These are phyloP conservation scores for Hecatera dysodea DNA, from an alignment of 2,888 invertebrate species.

Conservation along the genomic window DNA sequence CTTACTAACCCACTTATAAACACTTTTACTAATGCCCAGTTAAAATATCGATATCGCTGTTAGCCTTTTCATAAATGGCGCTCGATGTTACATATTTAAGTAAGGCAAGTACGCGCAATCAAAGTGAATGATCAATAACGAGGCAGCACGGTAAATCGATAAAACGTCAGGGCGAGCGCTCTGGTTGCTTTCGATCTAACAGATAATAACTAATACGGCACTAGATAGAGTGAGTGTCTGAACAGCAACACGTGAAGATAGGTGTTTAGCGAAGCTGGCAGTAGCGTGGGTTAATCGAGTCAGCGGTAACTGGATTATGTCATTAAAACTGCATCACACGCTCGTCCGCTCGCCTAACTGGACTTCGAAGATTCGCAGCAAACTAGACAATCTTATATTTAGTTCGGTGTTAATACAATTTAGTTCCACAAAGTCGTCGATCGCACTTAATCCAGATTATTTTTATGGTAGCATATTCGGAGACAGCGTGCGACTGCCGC, in stretches of 20 bases:
- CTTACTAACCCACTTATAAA: constrained; percentile 39
- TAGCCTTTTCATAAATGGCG: constrained; percentile 71
- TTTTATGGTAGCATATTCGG: constrained; percentile 70
- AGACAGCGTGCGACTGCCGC: constrained; percentile 83
- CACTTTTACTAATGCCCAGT: constrained; percentile 63
- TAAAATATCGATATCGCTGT: constrained; percentile 66
- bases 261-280: constrained; percentile 79
- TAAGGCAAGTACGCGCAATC: constrained; percentile 72
- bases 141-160: constrained; percentile 77
- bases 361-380: constrained; percentile 75
- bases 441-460: constrained; percentile 75
- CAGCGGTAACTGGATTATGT: constrained; percentile 87
- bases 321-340: constrained; percentile 88
- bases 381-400: constrained; percentile 48
- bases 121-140: constrained; percentile 78
- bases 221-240: constrained; percentile 72
- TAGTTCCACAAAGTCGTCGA: constrained; percentile 54
- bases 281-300: constrained; percentile 85
- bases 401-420: constrained; percentile 46
- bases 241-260: constrained; percentile 78
- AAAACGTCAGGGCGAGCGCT: constrained; percentile 69
- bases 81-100: constrained; percentile 69
- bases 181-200: constrained; percentile 72
- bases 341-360: constrained; percentile 81
- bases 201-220: constrained; percentile 80